Conservation (phyloP, 2,113 vertebrate species). For the Xenopus laevis region DNA sequence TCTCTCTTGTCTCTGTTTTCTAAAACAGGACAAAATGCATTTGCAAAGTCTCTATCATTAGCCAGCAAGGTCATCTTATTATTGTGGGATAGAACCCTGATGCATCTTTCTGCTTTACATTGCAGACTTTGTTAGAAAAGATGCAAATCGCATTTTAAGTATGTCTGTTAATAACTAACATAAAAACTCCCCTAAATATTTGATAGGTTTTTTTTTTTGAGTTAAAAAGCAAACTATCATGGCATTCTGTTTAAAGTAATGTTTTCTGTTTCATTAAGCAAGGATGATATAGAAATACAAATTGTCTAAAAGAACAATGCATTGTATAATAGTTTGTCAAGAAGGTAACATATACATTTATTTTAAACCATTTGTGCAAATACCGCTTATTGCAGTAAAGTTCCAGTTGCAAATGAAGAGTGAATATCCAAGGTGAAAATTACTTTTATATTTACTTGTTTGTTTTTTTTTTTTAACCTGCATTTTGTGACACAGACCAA, state of each 20-base stretch:
- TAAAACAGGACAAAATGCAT: background rate
- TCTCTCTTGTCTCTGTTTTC: background rate
- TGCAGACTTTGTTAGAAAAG: constrained; percentile 16
- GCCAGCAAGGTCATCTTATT: constrained; percentile 32
- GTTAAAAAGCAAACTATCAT: constrained; percentile 39
- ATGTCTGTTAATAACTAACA: constrained; percentile 31
- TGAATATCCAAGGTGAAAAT: too few species aligned
- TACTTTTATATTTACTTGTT: too few species aligned
- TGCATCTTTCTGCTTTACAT: constrained; percentile 18
- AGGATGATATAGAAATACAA: too few species aligned
- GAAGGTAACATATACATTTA: too few species aligned
- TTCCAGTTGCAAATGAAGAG: too few species aligned
- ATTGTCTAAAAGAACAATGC: too few species aligned
- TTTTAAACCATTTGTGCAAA: too few species aligned
- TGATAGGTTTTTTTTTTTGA: constrained; percentile 7
- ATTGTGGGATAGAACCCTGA: constrained; percentile 10
- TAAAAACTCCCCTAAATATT: constrained; percentile 23
- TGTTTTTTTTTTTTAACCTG: too few species aligned
- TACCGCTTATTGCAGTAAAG: background rate
- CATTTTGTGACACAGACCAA: too few species aligned
- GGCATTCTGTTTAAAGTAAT: constrained; percentile 13
- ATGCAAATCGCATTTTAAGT: constrained; percentile 37
- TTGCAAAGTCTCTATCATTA: background rate
- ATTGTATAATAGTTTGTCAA: too few species aligned
- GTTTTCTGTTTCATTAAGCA: too few species aligned